Base-by-base conservation (phyloP, 2,888 invertebrate species). In the Patella pellucida region DNA sequence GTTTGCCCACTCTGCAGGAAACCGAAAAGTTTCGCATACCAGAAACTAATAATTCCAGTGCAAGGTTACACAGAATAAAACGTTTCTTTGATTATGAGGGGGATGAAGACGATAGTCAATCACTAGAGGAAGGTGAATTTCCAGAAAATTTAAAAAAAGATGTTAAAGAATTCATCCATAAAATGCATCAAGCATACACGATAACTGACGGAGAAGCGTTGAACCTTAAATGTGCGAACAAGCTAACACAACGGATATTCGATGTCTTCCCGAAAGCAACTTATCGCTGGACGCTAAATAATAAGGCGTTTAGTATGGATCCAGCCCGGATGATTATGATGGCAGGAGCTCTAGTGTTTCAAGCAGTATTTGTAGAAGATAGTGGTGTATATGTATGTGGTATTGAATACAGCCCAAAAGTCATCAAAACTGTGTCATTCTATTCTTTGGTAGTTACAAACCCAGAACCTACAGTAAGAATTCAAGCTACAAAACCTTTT, bases 341-440 rank as follows among this genome's bases (percentile, higher is more conserved):
- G 11, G 62, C 56, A 11, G 62, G 62, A 14, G 67, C 41, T 2
- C 19, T 72, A 50, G 14, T 50, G 12, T 62, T 72, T 41, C 27
- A 67, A 41, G 31, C 56, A 7, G 23, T 72, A 50, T 62, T 27
- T 11, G 50, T n/a, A 15, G n/a, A 67, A 1, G 72, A 72, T 62
- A 41, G 62, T n/a, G 72, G 72, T 9, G 31, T 72, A 14, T 72
- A 72, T 72, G 56, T 67, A 4, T 72, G 72, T 62, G 50, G 51
- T 11, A 72, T 72, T 27, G 72, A 62, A n/a, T 72, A 72, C 50
- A 62, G n/a, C 9, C 56, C 56, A 50, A 52, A 72, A n/a, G 62
- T 41, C 23, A 50, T 62, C 50, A 72, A 72, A 67, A 67, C 72
- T 14, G 56, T 62, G 0, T 56, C 62, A n/a, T 41, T 72, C 12